Conservation (phyloP, 2,113 vertebrate genomes). For the Callionymus lyra region DNA sequence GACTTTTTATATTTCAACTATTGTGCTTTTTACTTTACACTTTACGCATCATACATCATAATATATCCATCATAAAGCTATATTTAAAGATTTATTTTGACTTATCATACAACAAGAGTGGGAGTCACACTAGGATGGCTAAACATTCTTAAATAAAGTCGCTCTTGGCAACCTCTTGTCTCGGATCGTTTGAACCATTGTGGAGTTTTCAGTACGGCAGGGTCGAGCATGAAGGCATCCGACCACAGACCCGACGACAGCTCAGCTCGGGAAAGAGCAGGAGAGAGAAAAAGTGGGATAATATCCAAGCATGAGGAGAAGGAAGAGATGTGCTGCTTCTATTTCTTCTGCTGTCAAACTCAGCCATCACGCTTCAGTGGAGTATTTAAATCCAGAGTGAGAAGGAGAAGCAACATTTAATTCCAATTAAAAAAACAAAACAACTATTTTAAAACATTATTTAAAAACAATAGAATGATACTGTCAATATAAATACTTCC, state of each 20-base stretch:
- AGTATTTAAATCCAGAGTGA: conserved; percentile 3
- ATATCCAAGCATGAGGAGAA: conserved; percentile 1
- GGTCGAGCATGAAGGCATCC: conserved; percentile 41
- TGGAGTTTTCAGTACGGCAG: conserved; percentile 29
- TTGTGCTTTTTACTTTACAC: no score
- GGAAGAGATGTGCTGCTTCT: conserved; percentile 6
- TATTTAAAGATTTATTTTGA: no score
- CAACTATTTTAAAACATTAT: no score
- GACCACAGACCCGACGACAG: conserved; percentile 31
- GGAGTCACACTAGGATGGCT: no score
- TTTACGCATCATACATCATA: no score
- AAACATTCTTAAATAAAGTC: conserved; percentile 20
- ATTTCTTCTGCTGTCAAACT: neutral
- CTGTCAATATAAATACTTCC: no score
- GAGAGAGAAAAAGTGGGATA: neutral
- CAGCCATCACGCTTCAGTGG: conserved; percentile 1
- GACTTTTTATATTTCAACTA: no score
- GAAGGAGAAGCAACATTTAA: neutral
- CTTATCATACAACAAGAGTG: no score
- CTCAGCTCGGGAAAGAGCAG: conserved; percentile 6
- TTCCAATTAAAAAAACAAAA: no score
- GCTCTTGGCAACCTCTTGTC: conserved; percentile 23
- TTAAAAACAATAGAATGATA: neutral
- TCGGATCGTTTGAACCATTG: conserved; percentile 38
- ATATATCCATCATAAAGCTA: no score